Percentiles rank a stretch among this genome's conserved stretches.
Conservation (phyloP, 2,888 invertebrate species). For the Heliconius sara region DNA sequence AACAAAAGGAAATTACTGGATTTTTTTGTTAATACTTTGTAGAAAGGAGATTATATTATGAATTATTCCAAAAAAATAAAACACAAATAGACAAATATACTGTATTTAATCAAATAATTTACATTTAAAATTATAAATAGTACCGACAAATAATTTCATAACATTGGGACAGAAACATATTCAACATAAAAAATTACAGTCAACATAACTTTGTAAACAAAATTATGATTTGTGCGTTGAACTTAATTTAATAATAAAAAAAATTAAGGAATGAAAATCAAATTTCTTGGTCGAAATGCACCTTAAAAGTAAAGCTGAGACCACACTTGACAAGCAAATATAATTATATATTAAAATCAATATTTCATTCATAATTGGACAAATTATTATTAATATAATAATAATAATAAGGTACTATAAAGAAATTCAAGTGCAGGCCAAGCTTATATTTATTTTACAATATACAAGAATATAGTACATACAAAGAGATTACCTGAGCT, state of each 20-base stretch:
- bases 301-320: slow-evolving; percentile 40
- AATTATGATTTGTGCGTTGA: slow-evolving; percentile 67
- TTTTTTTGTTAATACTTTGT: no score
- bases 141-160: slow-evolving; percentile 73
- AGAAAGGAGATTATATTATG: no score
- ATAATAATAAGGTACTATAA: slow-evolving; percentile 14
- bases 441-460: slow-evolving; percentile 66
- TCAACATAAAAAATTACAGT: slow-evolving; percentile 56
- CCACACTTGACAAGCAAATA: slow-evolving; percentile 8
- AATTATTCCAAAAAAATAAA: slow-evolving; percentile 46
- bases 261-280: slow-evolving; percentile 52
- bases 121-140: slow-evolving; percentile 75
- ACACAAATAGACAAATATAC: slow-evolving; percentile 74
- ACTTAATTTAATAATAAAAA: slow-evolving; percentile 51
- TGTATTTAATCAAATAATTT: slow-evolving; percentile 82
- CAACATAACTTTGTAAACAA: slow-evolving; percentile 52
- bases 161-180: slow-evolving; percentile 62
- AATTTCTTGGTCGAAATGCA: slow-evolving; percentile 45
- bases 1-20: no score
- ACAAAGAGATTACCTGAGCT: slow-evolving; percentile 50
- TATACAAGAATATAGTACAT: slow-evolving; percentile 78
- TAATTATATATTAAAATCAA: slow-evolving; percentile 9
- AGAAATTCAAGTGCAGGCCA: slow-evolving; percentile 32
- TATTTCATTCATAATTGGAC: not conserved
- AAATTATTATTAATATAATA: not conserved